phyloP scores from a whole-genome alignment of 2,888 invertebrate species.

The Rotaria sp. region DNA sequence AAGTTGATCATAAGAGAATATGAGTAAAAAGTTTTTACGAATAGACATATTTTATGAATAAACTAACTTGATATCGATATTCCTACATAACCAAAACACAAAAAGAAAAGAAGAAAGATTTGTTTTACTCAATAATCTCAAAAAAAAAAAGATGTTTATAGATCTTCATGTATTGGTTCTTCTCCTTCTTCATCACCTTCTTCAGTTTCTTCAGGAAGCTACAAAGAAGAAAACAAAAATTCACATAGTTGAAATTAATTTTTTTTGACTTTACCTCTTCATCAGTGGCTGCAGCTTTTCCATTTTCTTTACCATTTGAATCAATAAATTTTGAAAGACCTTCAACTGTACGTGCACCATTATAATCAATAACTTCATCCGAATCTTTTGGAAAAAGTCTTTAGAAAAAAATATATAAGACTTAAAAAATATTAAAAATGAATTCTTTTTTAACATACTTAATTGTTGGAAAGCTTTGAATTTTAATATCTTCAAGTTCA shows the following conservation, averaged over 20 bases:
- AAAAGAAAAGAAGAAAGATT: not conserved
- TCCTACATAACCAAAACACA: too few relatives aligned
- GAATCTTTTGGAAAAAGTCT: conserved; percentile 78
- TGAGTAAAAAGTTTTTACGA: too few relatives aligned
- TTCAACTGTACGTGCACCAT: conserved; percentile 86
- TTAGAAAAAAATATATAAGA: not conserved
- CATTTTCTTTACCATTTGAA: conserved; percentile 72
- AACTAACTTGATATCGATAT: too few relatives aligned
- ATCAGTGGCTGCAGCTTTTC: conserved; percentile 44
- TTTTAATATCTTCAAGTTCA: conserved; percentile 88
- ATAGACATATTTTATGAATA: too few relatives aligned
- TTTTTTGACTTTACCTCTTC: conserved; percentile 44
- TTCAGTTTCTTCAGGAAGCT: not conserved
- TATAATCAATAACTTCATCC: conserved; percentile 82
- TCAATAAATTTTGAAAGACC: conserved; percentile 87
- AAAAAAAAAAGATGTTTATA: not conserved
- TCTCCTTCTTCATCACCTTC: conserved; percentile 33
- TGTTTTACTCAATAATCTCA: not conserved
- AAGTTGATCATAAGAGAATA: too few relatives aligned
- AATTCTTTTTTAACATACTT: conserved; percentile 43
- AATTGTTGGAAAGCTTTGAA: conserved; percentile 68
- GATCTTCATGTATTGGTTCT: conserved; percentile 38
- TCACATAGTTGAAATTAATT: conserved; percentile 25
- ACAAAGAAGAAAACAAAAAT: not conserved
- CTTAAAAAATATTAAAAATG: not conserved